Conservation (phyloP, 2,888 invertebrate genomes). For the Polia nebulosa region DNA sequence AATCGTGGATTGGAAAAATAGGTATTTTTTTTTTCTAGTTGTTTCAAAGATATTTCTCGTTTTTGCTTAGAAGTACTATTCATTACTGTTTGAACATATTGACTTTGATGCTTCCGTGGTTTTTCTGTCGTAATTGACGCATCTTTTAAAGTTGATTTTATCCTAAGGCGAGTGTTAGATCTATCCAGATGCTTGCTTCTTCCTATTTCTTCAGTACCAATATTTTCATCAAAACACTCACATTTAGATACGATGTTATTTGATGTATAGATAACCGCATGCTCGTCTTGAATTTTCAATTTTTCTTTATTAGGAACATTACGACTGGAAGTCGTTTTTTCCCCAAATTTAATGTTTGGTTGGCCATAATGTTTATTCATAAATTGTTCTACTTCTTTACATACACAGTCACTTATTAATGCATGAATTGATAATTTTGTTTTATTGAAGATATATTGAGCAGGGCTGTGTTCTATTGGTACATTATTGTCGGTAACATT, state of each 20-base stretch:
- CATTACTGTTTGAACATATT: conserved; percentile 18
- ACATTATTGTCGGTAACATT: neutral
- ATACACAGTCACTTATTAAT: conserved; percentile 15
- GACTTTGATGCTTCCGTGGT: conserved; percentile 12
- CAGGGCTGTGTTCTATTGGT: neutral
- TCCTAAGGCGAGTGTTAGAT: neutral
- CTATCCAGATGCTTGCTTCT: neutral
- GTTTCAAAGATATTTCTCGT: neutral
- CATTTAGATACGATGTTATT: neutral
- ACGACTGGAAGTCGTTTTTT: neutral
- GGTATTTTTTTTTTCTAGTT: conserved; percentile 1
- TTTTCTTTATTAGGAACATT: neutral
- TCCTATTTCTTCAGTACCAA: neutral
- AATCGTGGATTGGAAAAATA: neutral
- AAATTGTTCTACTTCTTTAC: conserved; percentile 8
- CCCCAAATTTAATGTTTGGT: neutral
- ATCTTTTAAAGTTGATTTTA: conserved; percentile 14
- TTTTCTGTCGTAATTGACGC: conserved; percentile 8
- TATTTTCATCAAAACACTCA: conserved; percentile 16
- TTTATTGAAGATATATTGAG: conserved; percentile 1
- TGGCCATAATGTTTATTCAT: neutral
- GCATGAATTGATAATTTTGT: neutral
- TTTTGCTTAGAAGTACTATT: conserved; percentile 10
- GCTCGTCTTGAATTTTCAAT: neutral
- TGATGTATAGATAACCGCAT: neutral